These are phyloP conservation scores for Creontiades dilutus DNA, from an alignment of 2,888 invertebrate genomes.

Conservation along the genomic window DNA sequence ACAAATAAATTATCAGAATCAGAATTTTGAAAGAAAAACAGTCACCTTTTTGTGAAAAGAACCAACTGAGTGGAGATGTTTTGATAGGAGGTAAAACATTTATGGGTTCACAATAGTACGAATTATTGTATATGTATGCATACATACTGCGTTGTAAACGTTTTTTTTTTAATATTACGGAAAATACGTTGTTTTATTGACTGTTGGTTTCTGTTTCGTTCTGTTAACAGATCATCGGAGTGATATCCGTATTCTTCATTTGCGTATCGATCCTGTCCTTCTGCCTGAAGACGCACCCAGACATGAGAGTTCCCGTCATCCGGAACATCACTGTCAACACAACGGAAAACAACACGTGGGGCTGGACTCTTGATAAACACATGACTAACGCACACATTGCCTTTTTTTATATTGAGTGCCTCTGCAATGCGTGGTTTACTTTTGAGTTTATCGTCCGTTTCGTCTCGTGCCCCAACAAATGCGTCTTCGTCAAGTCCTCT, in stretches of 20 bases:
- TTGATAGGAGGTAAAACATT: too few relatives aligned
- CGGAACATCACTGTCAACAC: conserved; percentile 88
- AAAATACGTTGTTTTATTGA: too few relatives aligned
- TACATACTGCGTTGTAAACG: too few relatives aligned
- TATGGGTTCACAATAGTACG: too few relatives aligned
- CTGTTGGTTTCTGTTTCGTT: neutral
- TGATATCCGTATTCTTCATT: conserved; percentile 99
- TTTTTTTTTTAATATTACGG: too few relatives aligned
- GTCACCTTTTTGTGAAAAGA: too few relatives aligned
- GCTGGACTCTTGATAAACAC: conserved; percentile 92
- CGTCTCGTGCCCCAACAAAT: conserved; percentile 92
- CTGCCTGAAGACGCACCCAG: conserved; percentile 99
- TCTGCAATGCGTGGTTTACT: conserved; percentile 99
- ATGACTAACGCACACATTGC: conserved; percentile 97
- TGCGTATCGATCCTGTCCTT: conserved; percentile 99
- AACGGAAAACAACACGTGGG: conserved; percentile 84
- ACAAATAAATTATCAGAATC: too few relatives aligned
- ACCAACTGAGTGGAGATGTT: too few relatives aligned
- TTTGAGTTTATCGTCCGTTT: conserved; percentile 96
- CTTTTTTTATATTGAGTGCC: conserved; percentile 98
- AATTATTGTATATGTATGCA: too few relatives aligned
- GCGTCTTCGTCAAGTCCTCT: conserved; percentile 95
- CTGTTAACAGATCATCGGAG: conserved; percentile 92
- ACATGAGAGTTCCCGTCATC: conserved; percentile 95
- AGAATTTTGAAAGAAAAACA: too few relatives aligned